These are phyloP conservation scores for Horisme vitalbata DNA, from an alignment of 2,888 invertebrate species.

Conservation along the genomic window DNA sequence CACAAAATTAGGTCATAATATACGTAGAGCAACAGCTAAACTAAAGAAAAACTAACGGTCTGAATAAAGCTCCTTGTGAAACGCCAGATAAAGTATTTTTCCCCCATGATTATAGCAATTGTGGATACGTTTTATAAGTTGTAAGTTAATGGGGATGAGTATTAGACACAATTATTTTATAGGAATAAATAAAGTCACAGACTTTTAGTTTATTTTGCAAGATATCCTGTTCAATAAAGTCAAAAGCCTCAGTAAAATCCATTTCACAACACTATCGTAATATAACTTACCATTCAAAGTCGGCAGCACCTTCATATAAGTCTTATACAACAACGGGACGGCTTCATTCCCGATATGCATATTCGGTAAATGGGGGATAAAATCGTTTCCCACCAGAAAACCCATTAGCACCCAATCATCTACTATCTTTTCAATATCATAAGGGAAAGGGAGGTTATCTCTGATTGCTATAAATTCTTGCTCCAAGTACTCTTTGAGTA, in stretches of 20 bases:
- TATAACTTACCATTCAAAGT: conserved; percentile 88
- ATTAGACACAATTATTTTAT: too few species aligned
- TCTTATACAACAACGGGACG: conserved; percentile 92
- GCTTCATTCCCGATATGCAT: conserved; percentile 96
- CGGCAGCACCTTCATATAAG: conserved; percentile 94
- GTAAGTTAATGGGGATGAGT: too few species aligned
- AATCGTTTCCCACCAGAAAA: conserved; percentile 98
- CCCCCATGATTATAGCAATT: too few species aligned
- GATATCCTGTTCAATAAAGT: not conserved
- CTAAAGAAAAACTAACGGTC: conserved; percentile 6
- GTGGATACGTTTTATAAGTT: too few species aligned
- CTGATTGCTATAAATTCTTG: conserved; percentile 92
- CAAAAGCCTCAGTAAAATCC: conserved; percentile 10
- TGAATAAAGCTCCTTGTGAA: conserved; percentile 10
- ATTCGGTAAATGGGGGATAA: conserved; percentile 97
- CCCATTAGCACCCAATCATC: conserved; percentile 99
- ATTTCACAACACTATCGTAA: too few species aligned
- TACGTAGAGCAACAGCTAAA: not conserved
- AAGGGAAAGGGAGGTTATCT: conserved; percentile 87
- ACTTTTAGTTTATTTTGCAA: too few species aligned
- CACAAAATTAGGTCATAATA: not conserved
- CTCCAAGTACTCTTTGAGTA: conserved; percentile 96
- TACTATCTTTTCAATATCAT: conserved; percentile 94
- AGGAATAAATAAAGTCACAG: too few species aligned
- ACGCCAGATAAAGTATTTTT: conserved; percentile 5